Evolutionary conservation across 2,113 vertebrate species (phyloP).

Genomic region (Nesoenas mayeri): DNA sequence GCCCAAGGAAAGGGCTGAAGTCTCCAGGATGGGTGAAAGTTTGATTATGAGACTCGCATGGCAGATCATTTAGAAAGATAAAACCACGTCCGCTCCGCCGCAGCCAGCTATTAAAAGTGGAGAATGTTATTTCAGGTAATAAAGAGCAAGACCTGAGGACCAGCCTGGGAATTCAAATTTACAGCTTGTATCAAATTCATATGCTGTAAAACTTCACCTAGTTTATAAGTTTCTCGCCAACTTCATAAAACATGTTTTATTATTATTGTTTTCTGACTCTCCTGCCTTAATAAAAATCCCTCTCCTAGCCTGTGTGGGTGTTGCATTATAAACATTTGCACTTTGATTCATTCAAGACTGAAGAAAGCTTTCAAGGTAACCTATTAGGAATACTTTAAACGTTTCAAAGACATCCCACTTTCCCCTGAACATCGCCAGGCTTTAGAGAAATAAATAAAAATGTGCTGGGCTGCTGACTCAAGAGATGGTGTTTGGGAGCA

Average conservation of each 20-base stretch:
- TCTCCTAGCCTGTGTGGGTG: constrained; percentile 35
- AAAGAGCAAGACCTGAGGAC: constrained; percentile 45
- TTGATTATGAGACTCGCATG: background rate
- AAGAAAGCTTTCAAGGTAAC: constrained; percentile 65
- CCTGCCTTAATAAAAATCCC: constrained; percentile 70
- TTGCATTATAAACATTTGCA: constrained; percentile 47
- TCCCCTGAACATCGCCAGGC: background rate
- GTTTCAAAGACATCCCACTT: background rate
- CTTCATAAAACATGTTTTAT: constrained; percentile 77
- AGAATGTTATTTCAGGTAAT: constrained; percentile 53
- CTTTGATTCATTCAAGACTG: constrained; percentile 61
- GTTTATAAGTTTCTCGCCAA: constrained; percentile 66
- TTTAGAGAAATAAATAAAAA: constrained; percentile 18
- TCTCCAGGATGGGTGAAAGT: background rate
- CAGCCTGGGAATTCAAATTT: constrained; percentile 64
- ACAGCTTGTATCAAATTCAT: constrained; percentile 50
- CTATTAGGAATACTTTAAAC: constrained; percentile 39
- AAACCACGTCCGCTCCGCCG: background rate
- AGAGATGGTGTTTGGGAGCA: rapidly evolving
- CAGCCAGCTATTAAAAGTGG: constrained; percentile 42
- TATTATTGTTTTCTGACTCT: constrained; percentile 71
- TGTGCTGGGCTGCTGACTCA: background rate
- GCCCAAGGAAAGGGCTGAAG: background rate
- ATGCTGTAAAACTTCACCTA: constrained; percentile 63
- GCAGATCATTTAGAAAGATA: constrained; percentile 29